Percentiles rank a stretch among this genome's conserved stretches.
These are phyloP conservation scores for Octodonta nipae DNA, from an alignment of 2,888 invertebrate species.

Conservation along the genomic window DNA sequence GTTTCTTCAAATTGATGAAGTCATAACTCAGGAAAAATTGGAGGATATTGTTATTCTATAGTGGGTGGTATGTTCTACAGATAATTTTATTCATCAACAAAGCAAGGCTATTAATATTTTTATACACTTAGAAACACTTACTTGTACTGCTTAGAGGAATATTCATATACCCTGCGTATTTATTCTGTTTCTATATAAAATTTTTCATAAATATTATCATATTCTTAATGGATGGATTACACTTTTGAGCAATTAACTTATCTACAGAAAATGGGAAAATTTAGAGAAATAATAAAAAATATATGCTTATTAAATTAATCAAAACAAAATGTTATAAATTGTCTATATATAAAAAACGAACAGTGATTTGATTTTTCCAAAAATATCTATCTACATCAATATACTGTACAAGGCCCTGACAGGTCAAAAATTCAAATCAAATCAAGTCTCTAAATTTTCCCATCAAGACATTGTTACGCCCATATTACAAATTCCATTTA, in stretches of 20 bases:
- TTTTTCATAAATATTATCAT: slow-evolving; percentile 19
- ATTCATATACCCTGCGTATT: slow-evolving; percentile 32
- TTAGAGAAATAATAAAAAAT: slow-evolving; percentile 5
- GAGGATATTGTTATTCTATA: too few relatives aligned
- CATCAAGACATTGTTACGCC: slow-evolving; percentile 12
- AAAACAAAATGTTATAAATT: too few relatives aligned
- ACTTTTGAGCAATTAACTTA: slow-evolving; percentile 34
- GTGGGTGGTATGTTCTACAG: too few relatives aligned
- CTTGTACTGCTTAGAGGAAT: slow-evolving; percentile 27
- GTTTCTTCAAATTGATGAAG: too few relatives aligned
- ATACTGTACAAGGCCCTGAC: too few relatives aligned
- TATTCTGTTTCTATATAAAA: slow-evolving; percentile 23
- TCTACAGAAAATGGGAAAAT: slow-evolving; percentile 17
- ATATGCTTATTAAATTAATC: neutral
- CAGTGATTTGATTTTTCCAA: too few relatives aligned
- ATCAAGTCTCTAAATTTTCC: slow-evolving; percentile 12
- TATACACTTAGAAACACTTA: slow-evolving; percentile 19
- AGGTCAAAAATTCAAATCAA: too few relatives aligned
- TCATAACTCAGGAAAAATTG: too few relatives aligned
- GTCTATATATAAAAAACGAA: too few relatives aligned
- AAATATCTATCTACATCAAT: too few relatives aligned
- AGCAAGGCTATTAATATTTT: slow-evolving; percentile 10
- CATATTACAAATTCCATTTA: slow-evolving; percentile 12
- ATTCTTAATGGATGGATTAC: slow-evolving; percentile 34
- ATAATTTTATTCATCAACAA: slow-evolving; percentile 5